Evolutionary conservation across 2,888 invertebrate genomes (phyloP).

Genomic region (Actias luna): DNA sequence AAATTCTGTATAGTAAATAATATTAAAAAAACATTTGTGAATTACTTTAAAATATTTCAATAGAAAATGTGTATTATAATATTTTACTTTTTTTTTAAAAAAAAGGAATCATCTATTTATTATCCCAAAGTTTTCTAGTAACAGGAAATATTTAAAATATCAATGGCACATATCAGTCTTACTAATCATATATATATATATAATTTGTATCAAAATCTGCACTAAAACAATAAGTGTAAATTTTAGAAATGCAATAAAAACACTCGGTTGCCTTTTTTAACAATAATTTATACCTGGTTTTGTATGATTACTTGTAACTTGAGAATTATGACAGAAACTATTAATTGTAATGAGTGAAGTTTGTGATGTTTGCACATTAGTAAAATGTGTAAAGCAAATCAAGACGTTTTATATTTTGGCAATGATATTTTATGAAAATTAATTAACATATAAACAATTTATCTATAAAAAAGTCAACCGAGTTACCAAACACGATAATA

Average conservation of each 20-base stretch:
- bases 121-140: not conserved
- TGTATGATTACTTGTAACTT: no score
- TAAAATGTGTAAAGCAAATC: no score
- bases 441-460: not conserved
- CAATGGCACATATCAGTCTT: slow-evolving; percentile 47
- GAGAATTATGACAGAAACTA: not conserved
- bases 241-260: not conserved
- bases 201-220: slow-evolving; percentile 2
- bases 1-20: not conserved
- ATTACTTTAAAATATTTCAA: no score
- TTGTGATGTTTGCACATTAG: no score
- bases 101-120: not conserved
- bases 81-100: not conserved
- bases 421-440: not conserved
- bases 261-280: not conserved
- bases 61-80: no score
- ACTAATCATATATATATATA: slow-evolving; percentile 16
- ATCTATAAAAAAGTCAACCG: slow-evolving; percentile 21
- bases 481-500: slow-evolving; percentile 36
- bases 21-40: no score
- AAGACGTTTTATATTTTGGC: not conserved
- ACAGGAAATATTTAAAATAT: slow-evolving; percentile 4
- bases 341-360: not conserved
- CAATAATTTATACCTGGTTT: no score
- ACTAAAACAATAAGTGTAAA: not conserved